Base-by-base conservation (phyloP, 1,140 invertebrate species). In the Frieseomelitta varia region DNA sequence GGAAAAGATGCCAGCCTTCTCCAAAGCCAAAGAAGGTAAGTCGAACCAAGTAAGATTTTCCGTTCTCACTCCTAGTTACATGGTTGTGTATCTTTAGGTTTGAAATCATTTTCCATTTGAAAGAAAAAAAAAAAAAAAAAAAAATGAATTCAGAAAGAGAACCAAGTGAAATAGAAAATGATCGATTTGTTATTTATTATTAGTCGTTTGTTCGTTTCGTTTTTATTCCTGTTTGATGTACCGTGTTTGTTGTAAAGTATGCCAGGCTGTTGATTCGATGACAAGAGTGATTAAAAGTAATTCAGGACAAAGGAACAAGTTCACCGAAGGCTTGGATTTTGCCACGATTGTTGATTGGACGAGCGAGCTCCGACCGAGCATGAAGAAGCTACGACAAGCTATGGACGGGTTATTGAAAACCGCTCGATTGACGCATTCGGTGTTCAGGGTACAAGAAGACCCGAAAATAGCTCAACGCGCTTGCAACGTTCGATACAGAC, bases 401-500 rank as follows among this genome's bases (percentile, higher is more conserved):
- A 98, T 97, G 96, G 97, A 98, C 91, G 97, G 97, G 0, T 93
- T 98, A 1, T 92, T 98, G 17, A 98, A 98, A 92, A 98, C 97
- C 85, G 97, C 97, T 0, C 95, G 97, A 55, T 95, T 99, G 6
- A 98, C 98, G 1, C 98, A 99, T 93, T 98, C 97, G 14, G 98
- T 99, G 21, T 97, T 99, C 89, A 94, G 98, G 4, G 95, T 99
- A 10, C 97, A 98, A 89, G 96, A 97, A 92, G 97, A 97, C 91
- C 94, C 96, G 92, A 93, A 96, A 93, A 94, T 96, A 93, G 95
- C 97, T 85, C 94, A 96, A 93, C 93, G 97, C 91, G 95, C 95
- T 17, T 96, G 96, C 55, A 95, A 96, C 30, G 94, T 97, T 30
- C 96, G 97, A 82, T 97, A 97, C 72, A 95, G 98, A 79, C 94